Evolutionary conservation across 2,888 invertebrate species (phyloP), one percentile per base, ranked within the genome.

Genomic region (Drosophila trichaetosa): DNA sequence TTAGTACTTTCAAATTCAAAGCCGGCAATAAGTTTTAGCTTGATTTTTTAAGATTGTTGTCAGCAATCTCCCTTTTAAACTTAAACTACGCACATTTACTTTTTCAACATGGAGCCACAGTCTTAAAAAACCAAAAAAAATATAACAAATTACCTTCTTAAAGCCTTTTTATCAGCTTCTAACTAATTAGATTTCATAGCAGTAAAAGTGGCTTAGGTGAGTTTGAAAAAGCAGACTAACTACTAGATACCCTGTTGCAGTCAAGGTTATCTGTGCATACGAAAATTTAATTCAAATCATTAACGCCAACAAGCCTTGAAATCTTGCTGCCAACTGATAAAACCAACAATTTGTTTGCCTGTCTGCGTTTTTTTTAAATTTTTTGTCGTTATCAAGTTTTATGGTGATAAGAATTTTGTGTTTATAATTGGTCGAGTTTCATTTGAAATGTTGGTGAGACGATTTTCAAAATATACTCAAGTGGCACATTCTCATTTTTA

Each of bases 281-380:
- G 10, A 49, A 53, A 48, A 18, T 40, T 65, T 61, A 56, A 70
- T 76, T 65, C 29, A 70, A 58, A 33, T 63, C 64, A 42, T 67
- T 40, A 54, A 49, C 33, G 6, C 13, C 24, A 10, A 51, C 69
- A 40, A 48, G 38, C 80, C 76, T 76, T 66, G 76, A 70, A 62
- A 69, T 69, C 76, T 69, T 29, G 60, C 24, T 40, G 46, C 34
- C 52, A 64, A 65, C 66, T 74, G 71, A 80, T 70, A 75, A 76
- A 66, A 64, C 29, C 46, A 34, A 46, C 74, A 70, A 57, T 54
- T 48, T 70, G 53, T 59, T 69, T 63, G 42, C 49, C 49, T 61
- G 38, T 27, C 33, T 53, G 36, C 64, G 58, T 62, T 29, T 27
- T 29, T 27, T 27, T 27, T 54, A 74, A 69, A 69, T 64, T 34